Evolutionary conservation across 2,797 vertebrate species (phyloP).

Genomic region (Crenichthys baileyi): DNA sequence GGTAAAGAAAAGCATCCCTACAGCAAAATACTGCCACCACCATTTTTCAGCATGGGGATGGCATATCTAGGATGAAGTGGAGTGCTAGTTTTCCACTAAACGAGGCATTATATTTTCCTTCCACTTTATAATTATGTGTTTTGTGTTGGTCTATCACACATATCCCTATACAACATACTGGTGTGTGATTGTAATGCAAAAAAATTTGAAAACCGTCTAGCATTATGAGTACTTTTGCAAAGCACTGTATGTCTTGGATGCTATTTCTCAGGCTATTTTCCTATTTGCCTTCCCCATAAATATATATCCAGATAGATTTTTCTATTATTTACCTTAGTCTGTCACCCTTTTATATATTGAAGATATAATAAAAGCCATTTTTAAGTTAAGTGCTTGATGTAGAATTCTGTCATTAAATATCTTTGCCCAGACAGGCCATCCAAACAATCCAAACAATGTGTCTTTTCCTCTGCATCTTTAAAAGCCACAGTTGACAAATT

Average conservation of each 20-base stretch:
- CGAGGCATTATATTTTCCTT: background rate
- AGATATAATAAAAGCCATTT: background rate
- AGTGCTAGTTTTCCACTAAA: background rate
- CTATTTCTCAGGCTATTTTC: background rate
- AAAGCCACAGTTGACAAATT: constrained; percentile 46
- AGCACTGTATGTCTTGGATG: background rate
- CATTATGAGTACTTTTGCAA: background rate
- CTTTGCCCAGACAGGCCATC: constrained; percentile 5
- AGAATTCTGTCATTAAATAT: background rate
- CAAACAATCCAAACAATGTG: constrained; percentile 15
- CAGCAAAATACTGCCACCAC: background rate
- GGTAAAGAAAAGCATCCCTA: background rate
- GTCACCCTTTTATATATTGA: background rate
- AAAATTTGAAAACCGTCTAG: background rate
- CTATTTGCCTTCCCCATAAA: background rate
- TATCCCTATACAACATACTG: background rate
- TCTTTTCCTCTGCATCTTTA: constrained; percentile 15
- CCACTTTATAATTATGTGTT: background rate
- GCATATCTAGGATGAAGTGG: background rate
- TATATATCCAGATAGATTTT: background rate
- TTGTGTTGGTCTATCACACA: background rate
- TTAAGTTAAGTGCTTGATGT: constrained; percentile 1
- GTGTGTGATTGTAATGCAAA: background rate
- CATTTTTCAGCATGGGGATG: background rate
- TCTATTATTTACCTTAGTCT: background rate